Evolutionary conservation across 2,888 invertebrate genomes (phyloP).

Genomic region (Lissocephala sabroskyi): DNA sequence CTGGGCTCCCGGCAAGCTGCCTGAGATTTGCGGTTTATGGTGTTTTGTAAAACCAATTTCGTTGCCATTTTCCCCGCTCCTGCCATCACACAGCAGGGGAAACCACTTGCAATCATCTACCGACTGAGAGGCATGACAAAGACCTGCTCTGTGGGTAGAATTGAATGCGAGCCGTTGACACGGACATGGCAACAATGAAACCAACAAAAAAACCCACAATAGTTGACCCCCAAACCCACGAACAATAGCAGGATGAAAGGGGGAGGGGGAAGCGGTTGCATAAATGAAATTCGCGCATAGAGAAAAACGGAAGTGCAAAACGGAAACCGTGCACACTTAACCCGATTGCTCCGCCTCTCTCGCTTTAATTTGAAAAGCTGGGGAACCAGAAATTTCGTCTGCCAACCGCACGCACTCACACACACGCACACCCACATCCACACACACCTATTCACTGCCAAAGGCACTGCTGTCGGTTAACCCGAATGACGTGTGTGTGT

Average conservation of each 20-base stretch:
- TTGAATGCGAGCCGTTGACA: too few relatives aligned
- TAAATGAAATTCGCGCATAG: conserved; percentile 9
- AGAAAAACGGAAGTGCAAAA: conserved; percentile 11
- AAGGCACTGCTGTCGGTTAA: too few relatives aligned
- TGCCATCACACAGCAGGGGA: too few relatives aligned
- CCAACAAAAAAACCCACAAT: conserved; percentile 6
- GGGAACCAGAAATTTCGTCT: conserved; percentile 43
- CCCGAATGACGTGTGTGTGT: too few relatives aligned
- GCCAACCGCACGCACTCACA: too few relatives aligned
- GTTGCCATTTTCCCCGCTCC: conserved; percentile 35
- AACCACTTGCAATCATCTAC: too few relatives aligned
- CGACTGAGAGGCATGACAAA: too few relatives aligned
- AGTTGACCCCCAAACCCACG: not conserved
- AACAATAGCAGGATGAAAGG: conserved; percentile 10
- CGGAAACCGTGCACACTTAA: conserved; percentile 48
- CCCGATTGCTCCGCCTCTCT: conserved; percentile 53
- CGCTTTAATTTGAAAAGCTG: conserved; percentile 25
- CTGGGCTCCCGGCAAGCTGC: conserved; percentile 7
- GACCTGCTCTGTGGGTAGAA: too few relatives aligned
- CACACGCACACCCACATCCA: too few relatives aligned
- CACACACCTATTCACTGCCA: too few relatives aligned
- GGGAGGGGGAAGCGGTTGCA: not conserved
- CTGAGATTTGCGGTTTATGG: conserved; percentile 29
- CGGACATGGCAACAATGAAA: not conserved
- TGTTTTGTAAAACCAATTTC: conserved; percentile 51